phyloP scores from a whole-genome alignment of 2,888 invertebrate genomes.

The Ischnura elegans region DNA sequence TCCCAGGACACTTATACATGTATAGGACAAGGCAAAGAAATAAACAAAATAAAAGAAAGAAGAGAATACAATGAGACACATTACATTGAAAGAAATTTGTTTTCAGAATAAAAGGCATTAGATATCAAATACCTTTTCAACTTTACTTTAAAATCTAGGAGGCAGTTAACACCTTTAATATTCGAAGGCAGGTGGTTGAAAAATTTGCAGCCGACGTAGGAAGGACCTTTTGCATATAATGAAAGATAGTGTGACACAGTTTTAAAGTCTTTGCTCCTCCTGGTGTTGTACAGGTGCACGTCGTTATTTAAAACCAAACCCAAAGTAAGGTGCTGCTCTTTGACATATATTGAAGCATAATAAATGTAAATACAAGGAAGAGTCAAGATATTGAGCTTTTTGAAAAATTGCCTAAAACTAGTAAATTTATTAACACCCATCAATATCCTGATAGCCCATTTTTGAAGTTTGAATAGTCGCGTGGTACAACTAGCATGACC shows the following conservation, averaged over 20 bases:
- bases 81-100: not conserved
- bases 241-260: not conserved
- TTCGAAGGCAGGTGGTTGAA: not conserved
- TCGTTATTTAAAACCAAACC: not conserved
- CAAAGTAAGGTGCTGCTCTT: not conserved
- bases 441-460: too few relatives aligned
- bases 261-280: not conserved
- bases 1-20: too few relatives aligned
- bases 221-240: not conserved
- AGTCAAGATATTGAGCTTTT: too few relatives aligned
- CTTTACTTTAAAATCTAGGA: not conserved
- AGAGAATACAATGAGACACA: too few relatives aligned
- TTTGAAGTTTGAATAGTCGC: too few relatives aligned
- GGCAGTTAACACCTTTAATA: not conserved
- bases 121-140: not conserved
- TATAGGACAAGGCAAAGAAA: too few relatives aligned
- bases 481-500: too few relatives aligned
- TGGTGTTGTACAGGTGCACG: not conserved
- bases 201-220: not conserved
- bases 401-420: too few relatives aligned
- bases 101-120: not conserved
- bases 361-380: not conserved
- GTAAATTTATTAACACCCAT: too few relatives aligned
- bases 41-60: too few relatives aligned
- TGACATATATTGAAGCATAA: not conserved